These are phyloP conservation scores for Piscicola geometra DNA, from an alignment of 2,888 invertebrate genomes.

Conservation along the genomic window DNA sequence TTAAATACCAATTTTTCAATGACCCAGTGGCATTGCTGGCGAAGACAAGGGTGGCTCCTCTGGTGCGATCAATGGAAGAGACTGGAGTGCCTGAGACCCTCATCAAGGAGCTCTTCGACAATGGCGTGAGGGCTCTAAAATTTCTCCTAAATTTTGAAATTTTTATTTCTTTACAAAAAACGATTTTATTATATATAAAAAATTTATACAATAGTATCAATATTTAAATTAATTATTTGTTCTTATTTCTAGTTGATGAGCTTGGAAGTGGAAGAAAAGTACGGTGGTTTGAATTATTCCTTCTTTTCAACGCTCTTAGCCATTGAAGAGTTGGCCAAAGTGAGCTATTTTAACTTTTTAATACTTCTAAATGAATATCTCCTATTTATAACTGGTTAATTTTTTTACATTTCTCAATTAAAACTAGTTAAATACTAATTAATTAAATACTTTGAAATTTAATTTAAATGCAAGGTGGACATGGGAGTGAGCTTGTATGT, in stretches of 20 bases:
- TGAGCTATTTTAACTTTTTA: neutral
- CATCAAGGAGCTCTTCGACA: neutral
- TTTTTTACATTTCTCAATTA: no score
- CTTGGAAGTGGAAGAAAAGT: neutral
- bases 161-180: neutral
- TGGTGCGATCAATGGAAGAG: neutral
- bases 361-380: no score
- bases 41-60: neutral
- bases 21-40: neutral
- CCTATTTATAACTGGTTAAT: no score
- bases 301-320: neutral
- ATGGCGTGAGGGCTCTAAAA: neutral
- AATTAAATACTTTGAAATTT: no score
- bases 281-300: neutral
- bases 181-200: neutral
- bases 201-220: neutral
- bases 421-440: no score
- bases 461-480: neutral
- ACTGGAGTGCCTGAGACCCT: neutral
- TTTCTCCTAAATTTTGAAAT: no score
- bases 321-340: neutral
- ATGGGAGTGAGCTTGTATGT: constrained; percentile 10
- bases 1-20: no score
- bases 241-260: neutral
- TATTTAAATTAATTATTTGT: neutral